These are phyloP conservation scores for Aspidiotus destructor DNA, from an alignment of 2,888 invertebrate genomes.

Conservation along the genomic window DNA sequence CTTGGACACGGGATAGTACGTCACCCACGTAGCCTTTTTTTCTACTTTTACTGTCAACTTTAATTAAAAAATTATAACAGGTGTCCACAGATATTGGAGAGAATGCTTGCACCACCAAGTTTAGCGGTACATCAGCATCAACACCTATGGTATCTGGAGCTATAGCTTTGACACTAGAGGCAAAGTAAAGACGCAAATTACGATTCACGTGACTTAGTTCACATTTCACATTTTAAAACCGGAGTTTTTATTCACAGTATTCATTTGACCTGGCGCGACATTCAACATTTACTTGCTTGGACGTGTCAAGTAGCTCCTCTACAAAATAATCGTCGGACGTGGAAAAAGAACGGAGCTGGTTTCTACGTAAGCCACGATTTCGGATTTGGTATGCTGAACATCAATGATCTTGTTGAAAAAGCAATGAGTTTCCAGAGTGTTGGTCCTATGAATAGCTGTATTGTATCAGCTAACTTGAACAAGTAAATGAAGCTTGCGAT, in stretches of 20 bases:
- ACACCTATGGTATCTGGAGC: slow-evolving; percentile 88
- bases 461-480: slow-evolving; percentile 40
- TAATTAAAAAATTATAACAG: slow-evolving; percentile 44
- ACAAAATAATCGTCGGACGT: slow-evolving; percentile 52
- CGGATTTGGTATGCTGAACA: slow-evolving; percentile 83
- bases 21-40: too few relatives aligned
- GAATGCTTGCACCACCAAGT: slow-evolving; percentile 71
- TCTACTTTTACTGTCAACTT: too few relatives aligned
- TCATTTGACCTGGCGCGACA: slow-evolving; percentile 76
- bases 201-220: neutral
- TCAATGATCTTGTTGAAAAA: slow-evolving; percentile 40
- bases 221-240: too few relatives aligned
- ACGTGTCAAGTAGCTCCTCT: slow-evolving; percentile 69
- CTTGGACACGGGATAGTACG: too few relatives aligned
- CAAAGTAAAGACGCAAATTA: slow-evolving; percentile 55
- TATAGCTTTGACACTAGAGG: slow-evolving; percentile 73
- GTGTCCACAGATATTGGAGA: slow-evolving; percentile 70
- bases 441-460: slow-evolving; percentile 52
- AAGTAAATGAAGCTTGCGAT: too few relatives aligned
- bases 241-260: slow-evolving; percentile 49
- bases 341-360: slow-evolving; percentile 71
- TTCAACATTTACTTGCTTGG: slow-evolving; percentile 79
- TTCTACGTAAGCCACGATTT: slow-evolving; percentile 69
- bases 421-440: slow-evolving; percentile 66
- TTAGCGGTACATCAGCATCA: slow-evolving; percentile 88